A percentile compares a stretch with the other conserved stretches of the same genome.
phyloP scores from a whole-genome alignment of 2,797 vertebrate genomes.

The Antennarius maculatus region DNA sequence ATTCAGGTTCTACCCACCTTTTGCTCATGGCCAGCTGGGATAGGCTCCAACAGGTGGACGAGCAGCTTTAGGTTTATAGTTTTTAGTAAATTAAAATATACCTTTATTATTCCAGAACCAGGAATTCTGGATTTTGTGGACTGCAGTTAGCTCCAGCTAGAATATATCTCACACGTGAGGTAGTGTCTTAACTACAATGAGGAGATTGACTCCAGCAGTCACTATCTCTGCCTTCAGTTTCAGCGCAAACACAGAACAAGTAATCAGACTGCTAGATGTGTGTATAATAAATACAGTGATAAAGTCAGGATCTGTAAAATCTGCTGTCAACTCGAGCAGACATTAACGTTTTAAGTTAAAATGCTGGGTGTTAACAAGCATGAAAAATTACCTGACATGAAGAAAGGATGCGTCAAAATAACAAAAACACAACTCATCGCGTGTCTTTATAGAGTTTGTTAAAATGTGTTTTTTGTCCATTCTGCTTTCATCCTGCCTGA shows the following conservation, averaged over 20 bases:
- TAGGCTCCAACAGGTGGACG: no score
- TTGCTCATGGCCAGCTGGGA: no score
- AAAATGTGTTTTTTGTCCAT: not conserved
- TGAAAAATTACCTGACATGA: not conserved
- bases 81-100: no score
- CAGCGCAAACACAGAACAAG: not conserved
- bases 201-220: no score
- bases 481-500: not conserved
- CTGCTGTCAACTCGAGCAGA: no score
- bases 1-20: no score
- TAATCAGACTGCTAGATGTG: no score
- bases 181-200: not conserved
- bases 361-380: not conserved
- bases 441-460: not conserved
- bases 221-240: not conserved
- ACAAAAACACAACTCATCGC: not conserved
- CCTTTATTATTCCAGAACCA: not conserved
- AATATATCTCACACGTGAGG: no score
- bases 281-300: no score
- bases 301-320: no score
- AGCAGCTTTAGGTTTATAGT: not conserved
- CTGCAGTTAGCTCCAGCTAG: not conserved
- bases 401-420: not conserved
- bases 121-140: not conserved
- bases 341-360: no score